A percentile compares a stretch with the other conserved stretches of the same genome.
phyloP scores from a whole-genome alignment of 2,113 vertebrate species.

The Ursus arctos region DNA sequence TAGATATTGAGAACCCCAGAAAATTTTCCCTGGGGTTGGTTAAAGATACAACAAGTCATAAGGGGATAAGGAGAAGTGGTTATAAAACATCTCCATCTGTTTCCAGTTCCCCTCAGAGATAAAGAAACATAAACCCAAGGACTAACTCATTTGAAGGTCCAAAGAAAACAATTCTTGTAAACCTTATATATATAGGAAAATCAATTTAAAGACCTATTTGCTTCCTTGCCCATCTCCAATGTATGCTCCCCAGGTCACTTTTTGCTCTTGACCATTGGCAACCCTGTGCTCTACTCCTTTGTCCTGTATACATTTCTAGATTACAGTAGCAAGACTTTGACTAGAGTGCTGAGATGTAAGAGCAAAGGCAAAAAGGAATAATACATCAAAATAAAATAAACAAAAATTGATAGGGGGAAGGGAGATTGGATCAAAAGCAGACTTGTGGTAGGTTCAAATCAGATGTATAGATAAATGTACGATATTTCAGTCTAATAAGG shows the following conservation, averaged over 20 bases:
- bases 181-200: neutral
- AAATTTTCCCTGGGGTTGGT: neutral
- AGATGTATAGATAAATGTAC: neutral
- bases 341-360: neutral
- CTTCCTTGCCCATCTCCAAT: neutral
- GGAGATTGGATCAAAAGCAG: neutral
- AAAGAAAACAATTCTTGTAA: neutral
- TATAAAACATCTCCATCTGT: neutral
- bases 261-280: neutral
- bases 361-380: neutral
- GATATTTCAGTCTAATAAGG: neutral
- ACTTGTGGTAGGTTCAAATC: neutral
- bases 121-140: neutral
- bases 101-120: constrained; percentile 43
- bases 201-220: neutral
- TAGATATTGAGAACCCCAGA: neutral
- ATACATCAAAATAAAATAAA: neutral
- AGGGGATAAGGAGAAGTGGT: neutral
- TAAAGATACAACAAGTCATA: neutral
- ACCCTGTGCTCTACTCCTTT: neutral
- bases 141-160: neutral
- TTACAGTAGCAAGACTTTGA: neutral
- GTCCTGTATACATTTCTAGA: neutral
- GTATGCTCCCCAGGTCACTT: neutral
- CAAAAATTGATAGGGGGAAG: neutral